Conservation (phyloP, 1,140 invertebrate genomes). For the Euborellia annulipes region DNA sequence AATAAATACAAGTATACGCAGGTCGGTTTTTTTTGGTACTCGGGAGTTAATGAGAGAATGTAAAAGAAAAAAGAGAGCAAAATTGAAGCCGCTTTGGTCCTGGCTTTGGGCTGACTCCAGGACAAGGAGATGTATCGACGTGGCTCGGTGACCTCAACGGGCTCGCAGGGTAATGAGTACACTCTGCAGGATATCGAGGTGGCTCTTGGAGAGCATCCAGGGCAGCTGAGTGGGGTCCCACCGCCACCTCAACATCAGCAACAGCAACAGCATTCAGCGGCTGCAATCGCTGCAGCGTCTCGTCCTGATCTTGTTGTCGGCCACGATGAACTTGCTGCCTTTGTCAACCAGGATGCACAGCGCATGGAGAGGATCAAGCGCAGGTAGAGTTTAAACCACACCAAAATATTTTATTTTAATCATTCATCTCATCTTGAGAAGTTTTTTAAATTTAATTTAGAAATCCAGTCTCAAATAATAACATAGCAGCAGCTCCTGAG, state of each 20-base stretch:
- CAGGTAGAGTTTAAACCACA: slow-evolving; percentile 34
- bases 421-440: slow-evolving; percentile 11
- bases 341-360: slow-evolving; percentile 66
- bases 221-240: neutral
- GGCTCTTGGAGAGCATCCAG: slow-evolving; percentile 23
- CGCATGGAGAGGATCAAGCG: slow-evolving; percentile 65
- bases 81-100: no score
- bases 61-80: no score
- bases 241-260: neutral
- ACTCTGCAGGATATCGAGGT: slow-evolving; percentile 49
- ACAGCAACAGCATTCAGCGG: slow-evolving; percentile 17
- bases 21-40: no score
- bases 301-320: slow-evolving; percentile 28
- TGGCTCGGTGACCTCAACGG: no score
- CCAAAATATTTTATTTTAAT: neutral
- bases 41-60: no score
- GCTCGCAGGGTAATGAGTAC: slow-evolving; percentile 31
- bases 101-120: no score
- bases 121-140: no score
- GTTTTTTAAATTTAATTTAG: no score
- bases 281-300: slow-evolving; percentile 22
- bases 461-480: slow-evolving; percentile 9
- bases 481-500: slow-evolving; percentile 3
- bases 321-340: slow-evolving; percentile 61
- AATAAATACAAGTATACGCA: no score